Conservation (phyloP, 2,113 vertebrate genomes). For the Caracal caracal region DNA sequence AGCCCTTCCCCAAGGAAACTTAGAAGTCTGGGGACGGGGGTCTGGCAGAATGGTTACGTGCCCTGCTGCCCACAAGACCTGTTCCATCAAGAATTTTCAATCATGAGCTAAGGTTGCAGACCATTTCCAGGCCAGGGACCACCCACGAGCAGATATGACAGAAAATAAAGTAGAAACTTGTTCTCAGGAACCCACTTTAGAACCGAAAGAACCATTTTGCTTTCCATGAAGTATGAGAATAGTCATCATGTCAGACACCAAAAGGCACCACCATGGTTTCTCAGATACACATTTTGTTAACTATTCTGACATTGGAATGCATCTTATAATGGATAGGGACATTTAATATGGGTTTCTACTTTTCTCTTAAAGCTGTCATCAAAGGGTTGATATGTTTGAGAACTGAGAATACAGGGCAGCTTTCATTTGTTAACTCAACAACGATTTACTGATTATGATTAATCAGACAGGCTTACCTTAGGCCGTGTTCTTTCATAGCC, state of each 20-base stretch:
- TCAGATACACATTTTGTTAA: neutral
- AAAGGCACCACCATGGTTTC: neutral
- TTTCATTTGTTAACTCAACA: slow-evolving; percentile 33
- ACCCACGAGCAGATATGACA: neutral
- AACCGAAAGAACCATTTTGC: slow-evolving; percentile 32
- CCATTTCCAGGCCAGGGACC: slow-evolving; percentile 3
- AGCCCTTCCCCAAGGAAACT: neutral
- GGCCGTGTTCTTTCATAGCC: neutral
- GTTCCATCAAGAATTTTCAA: neutral
- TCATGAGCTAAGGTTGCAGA: neutral
- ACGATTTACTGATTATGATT: neutral
- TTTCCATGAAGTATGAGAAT: neutral
- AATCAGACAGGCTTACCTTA: neutral
- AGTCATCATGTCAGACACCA: neutral
- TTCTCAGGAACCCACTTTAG: slow-evolving; percentile 30
- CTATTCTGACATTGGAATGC: slow-evolving; percentile 41
- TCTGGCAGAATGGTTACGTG: neutral
- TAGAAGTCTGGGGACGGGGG: neutral
- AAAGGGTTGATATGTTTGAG: slow-evolving; percentile 9
- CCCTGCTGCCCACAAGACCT: neutral
- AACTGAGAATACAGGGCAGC: neutral
- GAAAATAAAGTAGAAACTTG: slow-evolving; percentile 52
- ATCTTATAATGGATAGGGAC: neutral
- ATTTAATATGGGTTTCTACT: slow-evolving; percentile 11
- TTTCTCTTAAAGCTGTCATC: slow-evolving; percentile 36